Evolutionary conservation across 2,888 invertebrate species (phyloP).

Genomic region (Andrena fulva): DNA sequence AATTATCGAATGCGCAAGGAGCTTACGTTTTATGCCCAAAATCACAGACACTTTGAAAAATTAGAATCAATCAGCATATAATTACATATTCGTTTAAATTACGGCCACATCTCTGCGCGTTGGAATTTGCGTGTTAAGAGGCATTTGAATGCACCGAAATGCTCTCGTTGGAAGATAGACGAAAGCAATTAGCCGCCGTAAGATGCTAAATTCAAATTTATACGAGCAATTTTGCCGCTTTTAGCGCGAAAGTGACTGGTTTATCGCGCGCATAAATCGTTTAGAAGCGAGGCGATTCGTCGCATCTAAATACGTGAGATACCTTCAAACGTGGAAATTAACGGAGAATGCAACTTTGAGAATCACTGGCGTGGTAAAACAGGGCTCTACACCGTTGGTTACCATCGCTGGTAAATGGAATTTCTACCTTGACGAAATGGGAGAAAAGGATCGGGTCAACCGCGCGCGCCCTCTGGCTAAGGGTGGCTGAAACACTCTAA

Average conservation of each 20-base stretch:
- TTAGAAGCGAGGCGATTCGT: constrained; percentile 69
- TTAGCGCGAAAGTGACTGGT: constrained; percentile 62
- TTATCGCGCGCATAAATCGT: constrained; percentile 77
- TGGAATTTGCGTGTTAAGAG: constrained; percentile 54
- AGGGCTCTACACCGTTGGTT: constrained; percentile 48
- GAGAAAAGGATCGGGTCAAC: constrained; percentile 4
- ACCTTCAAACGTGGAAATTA: constrained; percentile 73
- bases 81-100: too few relatives aligned
- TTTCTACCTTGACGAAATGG: constrained; percentile 23
- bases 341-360: constrained; percentile 62
- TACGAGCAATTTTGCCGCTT: constrained; percentile 57
- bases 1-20: not conserved
- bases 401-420: constrained; percentile 24
- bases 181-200: constrained; percentile 60
- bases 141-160: constrained; percentile 60
- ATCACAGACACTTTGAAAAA: not conserved
- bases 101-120: not conserved
- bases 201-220: constrained; percentile 72
- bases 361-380: constrained; percentile 72
- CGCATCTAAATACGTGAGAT: constrained; percentile 75
- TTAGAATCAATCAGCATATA: not conserved
- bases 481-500: constrained; percentile 50
- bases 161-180: constrained; percentile 52
- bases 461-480: constrained; percentile 39
- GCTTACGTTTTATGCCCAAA: not conserved